Base-by-base conservation (phyloP, 1,140 invertebrate genomes). In the Rhopalosiphum padi region DNA sequence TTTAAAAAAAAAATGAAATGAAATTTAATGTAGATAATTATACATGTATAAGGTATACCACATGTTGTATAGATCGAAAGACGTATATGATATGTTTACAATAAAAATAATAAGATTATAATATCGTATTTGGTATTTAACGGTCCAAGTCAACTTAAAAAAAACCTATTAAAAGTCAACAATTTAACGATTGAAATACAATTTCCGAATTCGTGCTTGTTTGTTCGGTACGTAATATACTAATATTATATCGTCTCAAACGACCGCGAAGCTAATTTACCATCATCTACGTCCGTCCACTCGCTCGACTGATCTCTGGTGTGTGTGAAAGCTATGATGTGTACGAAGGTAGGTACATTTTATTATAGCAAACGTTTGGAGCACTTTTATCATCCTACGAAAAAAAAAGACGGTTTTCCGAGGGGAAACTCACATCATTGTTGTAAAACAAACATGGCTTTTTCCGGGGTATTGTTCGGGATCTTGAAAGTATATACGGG, bases 231-330 rank as follows among this genome's bases (percentile, higher is more conserved):
- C 60, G 60, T 77, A n/a, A n/a, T 77, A 77, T 51, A 51, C 48
- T 51, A 51, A 51, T 51, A 51, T 51, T 21, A 51, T 77, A 77
- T 77, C 60, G 60, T n/a, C 15, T n/a, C 15, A 77, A 77, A 77
- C n/a, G n/a, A 77, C 60, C 60, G n/a, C 60, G n/a, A n/a, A 77
- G 60, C 60, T 77, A 77, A 77, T 77, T 77, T 77, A 77, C 60
- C n/a, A 11, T 77, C n/a, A 11, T 77, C 30, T 77, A 77, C 15
- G 30, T 77, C n/a, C 30, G 60, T n/a, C 60, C 11, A 77, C 60
- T 77, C 60, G 1, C 30, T 77, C n/a, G 30, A 77, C 60, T n/a
- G 30, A 77, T 77, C 60, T 77, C 15, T 9, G 15, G 60, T 77
- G 60, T 77, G 30, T 77, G 5, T 41, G 23, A 77, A n/a, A n/a